Percentiles rank a stretch among this genome's conserved stretches.
These are phyloP conservation scores for Apostichopus leukothele DNA, from an alignment of 53 echinoderm and acorn worm genomes.

Conservation along the genomic window DNA sequence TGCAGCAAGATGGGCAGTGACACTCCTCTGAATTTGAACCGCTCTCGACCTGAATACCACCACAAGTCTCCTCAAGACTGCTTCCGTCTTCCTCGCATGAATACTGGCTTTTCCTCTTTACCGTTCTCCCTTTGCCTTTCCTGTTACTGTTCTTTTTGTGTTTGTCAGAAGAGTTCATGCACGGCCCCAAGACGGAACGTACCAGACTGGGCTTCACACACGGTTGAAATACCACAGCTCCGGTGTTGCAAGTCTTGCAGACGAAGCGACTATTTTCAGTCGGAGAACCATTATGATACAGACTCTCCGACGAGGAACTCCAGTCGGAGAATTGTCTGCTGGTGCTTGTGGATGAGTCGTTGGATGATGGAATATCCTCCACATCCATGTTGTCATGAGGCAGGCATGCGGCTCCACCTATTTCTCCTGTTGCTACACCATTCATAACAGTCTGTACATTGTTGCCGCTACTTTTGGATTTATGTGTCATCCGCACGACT, in stretches of 20 bases:
- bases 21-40: conserved; percentile 52
- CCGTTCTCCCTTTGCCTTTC: conserved; percentile 52
- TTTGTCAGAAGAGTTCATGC: conserved; percentile 33
- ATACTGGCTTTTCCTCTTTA: conserved; percentile 39
- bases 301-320: conserved; percentile 88
- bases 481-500: conserved; percentile 80
- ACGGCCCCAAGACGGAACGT: conserved; percentile 79
- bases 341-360: conserved; percentile 68
- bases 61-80: neutral
- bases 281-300: neutral
- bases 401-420: conserved; percentile 70
- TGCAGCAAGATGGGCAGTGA: conserved; percentile 97
- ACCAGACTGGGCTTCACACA: conserved; percentile 94
- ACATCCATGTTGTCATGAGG: conserved; percentile 79
- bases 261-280: neutral
- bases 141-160: conserved; percentile 46
- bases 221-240: conserved; percentile 85
- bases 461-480: conserved; percentile 41
- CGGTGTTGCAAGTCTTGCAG: conserved; percentile 8
- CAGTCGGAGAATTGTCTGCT: conserved; percentile 86
- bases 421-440: conserved; percentile 76
- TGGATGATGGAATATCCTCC: conserved; percentile 82
- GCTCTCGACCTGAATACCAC: conserved; percentile 38
- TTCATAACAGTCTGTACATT: conserved; percentile 46
- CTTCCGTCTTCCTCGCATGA: conserved; percentile 57